Conservation (phyloP, 2,113 vertebrate species). For the Myrmecophaga tridactyla region DNA sequence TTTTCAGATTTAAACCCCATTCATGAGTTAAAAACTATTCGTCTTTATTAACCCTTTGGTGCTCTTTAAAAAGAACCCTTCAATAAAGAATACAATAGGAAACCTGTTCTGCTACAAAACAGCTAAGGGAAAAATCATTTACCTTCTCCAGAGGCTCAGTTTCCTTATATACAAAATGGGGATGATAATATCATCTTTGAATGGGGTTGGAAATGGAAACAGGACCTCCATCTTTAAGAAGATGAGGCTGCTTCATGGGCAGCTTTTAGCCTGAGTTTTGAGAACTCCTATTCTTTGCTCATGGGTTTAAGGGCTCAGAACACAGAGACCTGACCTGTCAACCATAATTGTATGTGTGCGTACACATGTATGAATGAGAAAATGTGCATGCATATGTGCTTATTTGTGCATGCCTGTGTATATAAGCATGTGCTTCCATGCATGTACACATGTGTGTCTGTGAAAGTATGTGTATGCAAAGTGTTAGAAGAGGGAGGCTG, state of each 20-base stretch:
- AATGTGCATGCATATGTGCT: neutral
- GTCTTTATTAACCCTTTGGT: neutral
- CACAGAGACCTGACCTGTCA: neutral
- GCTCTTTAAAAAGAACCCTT: neutral
- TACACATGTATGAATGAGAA: neutral
- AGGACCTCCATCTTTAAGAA: neutral
- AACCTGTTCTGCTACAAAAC: neutral
- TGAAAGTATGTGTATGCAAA: neutral
- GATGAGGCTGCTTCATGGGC: neutral
- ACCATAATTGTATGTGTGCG: neutral
- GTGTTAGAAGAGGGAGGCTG: neutral
- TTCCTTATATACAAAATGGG: neutral
- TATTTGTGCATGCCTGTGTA: neutral
- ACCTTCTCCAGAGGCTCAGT: neutral
- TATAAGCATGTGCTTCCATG: neutral
- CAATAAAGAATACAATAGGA: neutral
- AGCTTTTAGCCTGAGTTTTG: neutral
- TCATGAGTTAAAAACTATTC: neutral
- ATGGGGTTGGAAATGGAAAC: neutral
- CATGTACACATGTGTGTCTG: neutral
- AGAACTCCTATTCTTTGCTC: neutral
- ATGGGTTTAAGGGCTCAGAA: neutral
- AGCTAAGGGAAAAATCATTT: neutral
- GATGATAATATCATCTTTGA: neutral
- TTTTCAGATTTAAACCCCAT: neutral